These are phyloP conservation scores for Dasysyrphus tricinctus DNA, from an alignment of 2,888 invertebrate genomes.

Conservation along the genomic window DNA sequence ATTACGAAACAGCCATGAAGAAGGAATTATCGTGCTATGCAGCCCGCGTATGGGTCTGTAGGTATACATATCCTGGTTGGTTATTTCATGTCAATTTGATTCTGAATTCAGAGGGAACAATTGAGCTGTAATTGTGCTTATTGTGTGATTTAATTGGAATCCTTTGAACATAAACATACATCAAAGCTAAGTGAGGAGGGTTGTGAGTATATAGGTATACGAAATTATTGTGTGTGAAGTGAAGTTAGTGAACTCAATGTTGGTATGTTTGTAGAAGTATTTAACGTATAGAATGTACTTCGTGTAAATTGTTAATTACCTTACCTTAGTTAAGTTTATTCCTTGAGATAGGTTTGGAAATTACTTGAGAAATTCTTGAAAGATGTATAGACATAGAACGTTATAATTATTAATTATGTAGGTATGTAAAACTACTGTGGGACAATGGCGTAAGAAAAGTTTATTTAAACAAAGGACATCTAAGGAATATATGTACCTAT, in stretches of 20 bases:
- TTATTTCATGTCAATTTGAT: slow-evolving; percentile 8
- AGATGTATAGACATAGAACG: too few relatives aligned
- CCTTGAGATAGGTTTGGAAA: not conserved
- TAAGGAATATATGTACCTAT: too few relatives aligned
- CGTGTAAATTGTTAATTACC: not conserved
- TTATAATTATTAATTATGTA: too few relatives aligned
- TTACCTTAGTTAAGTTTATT: not conserved
- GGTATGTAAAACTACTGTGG: too few relatives aligned
- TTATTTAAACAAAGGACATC: too few relatives aligned
- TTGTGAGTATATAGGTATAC: not conserved
- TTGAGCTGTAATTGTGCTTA: slow-evolving; percentile 34
- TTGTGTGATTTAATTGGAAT: slow-evolving; percentile 46
- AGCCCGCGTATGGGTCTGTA: not conserved
- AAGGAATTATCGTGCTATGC: not conserved
- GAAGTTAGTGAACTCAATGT: not conserved
- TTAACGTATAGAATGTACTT: not conserved
- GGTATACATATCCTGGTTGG: not conserved
- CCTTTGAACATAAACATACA: slow-evolving; percentile 8
- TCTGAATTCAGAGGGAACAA: slow-evolving; percentile 27
- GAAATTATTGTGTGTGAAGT: not conserved
- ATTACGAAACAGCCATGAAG: not conserved
- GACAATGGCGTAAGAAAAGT: too few relatives aligned
- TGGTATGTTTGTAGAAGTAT: not conserved
- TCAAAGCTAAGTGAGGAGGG: not conserved
- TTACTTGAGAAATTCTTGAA: not conserved